These are phyloP conservation scores for Dermolepida albohirtum DNA, from an alignment of 2,888 invertebrate genomes.

Conservation along the genomic window DNA sequence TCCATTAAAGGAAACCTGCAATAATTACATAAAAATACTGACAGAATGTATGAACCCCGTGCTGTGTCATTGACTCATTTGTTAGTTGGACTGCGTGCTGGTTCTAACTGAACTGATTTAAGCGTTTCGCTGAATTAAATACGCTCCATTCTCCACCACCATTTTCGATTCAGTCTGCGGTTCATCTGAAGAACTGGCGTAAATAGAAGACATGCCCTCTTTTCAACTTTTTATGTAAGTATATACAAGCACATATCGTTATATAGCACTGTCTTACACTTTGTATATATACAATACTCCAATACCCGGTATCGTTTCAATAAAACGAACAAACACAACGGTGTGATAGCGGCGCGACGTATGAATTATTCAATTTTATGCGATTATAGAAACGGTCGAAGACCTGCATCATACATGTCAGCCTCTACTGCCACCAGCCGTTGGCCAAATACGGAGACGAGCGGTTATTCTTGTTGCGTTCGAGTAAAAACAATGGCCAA, in stretches of 20 bases:
- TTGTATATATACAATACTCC: too few species aligned
- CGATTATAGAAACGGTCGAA: conserved; percentile 5
- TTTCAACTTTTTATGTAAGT: too few species aligned
- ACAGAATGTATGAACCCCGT: not conserved
- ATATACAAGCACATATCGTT: too few species aligned
- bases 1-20: not conserved
- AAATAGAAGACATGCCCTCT: too few species aligned
- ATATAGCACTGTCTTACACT: too few species aligned
- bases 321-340: not conserved
- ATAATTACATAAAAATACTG: conserved; percentile 5
- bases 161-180: too few species aligned
- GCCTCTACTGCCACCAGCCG: not conserved
- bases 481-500: conserved; percentile 7
- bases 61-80: conserved; percentile 14
- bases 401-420: conserved; percentile 15
- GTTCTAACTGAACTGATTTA: too few species aligned
- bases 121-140: too few species aligned
- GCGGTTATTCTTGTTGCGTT: conserved; percentile 3
- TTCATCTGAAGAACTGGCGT: too few species aligned
- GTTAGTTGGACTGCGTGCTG: not conserved
- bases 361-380: conserved; percentile 13
- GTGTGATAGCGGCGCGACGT: not conserved
- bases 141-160: too few species aligned
- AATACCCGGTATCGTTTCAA: conserved; percentile 1
- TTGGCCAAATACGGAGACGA: conserved; percentile 5